Evolutionary conservation across 2,888 invertebrate genomes (phyloP).

Genomic region (Corythucha ciliata): DNA sequence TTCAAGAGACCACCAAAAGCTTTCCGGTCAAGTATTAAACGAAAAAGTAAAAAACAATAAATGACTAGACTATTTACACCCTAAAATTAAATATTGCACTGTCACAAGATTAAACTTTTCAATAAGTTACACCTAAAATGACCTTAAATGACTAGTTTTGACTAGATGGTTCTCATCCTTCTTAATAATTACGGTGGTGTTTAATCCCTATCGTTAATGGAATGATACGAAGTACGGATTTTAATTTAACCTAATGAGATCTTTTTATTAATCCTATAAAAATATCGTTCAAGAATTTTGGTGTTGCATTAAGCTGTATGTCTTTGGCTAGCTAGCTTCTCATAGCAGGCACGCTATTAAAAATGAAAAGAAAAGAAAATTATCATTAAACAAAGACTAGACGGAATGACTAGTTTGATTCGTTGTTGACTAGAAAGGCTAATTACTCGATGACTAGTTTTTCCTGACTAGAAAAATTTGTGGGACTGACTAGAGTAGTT

Average conservation of each 20-base stretch:
- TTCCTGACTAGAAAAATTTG: constrained; percentile 18
- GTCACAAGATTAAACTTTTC: constrained; percentile 19
- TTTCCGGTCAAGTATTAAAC: neutral
- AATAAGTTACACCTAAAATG: constrained; percentile 19
- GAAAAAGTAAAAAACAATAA: constrained; percentile 15
- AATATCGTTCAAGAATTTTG: constrained; percentile 14
- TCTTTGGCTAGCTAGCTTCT: too few relatives aligned
- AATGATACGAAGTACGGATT: constrained; percentile 24
- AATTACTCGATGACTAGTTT: too few relatives aligned
- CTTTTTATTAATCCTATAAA: constrained; percentile 11
- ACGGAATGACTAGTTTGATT: too few relatives aligned
- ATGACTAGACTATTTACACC: constrained; percentile 23
- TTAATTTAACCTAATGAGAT: constrained; percentile 20
- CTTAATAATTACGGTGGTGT: constrained; percentile 17
- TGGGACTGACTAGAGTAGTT: too few relatives aligned
- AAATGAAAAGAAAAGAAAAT: too few relatives aligned
- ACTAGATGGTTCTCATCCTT: constrained; percentile 20
- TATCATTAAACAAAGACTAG: too few relatives aligned
- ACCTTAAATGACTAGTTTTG: constrained; percentile 26
- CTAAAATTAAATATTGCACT: constrained; percentile 27
- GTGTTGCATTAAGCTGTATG: too few relatives aligned
- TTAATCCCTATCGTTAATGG: too few relatives aligned
- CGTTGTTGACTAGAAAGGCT: too few relatives aligned
- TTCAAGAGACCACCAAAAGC: neutral
- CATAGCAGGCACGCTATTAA: too few relatives aligned